Percentiles rank a stretch among this genome's conserved stretches.
Conservation (phyloP, 2,888 invertebrate species). For the Ophion obscuratus region DNA sequence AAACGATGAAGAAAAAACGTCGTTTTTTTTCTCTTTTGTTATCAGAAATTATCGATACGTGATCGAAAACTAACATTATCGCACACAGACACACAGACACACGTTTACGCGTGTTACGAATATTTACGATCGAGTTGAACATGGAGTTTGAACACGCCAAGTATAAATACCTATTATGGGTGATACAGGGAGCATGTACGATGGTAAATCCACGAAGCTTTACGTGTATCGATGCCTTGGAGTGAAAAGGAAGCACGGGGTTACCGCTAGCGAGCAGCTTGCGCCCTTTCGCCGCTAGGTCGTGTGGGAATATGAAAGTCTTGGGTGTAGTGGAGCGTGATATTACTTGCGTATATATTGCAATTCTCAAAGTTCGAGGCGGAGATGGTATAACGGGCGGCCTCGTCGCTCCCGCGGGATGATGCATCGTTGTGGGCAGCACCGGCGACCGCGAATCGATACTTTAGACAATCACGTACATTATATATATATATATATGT, state of each 20-base stretch:
- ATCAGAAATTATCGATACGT: constrained; percentile 41
- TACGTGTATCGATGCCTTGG: constrained; percentile 1
- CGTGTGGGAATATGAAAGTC: background rate
- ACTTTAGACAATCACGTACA: background rate
- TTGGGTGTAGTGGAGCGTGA: constrained; percentile 20
- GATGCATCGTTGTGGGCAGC: constrained; percentile 64
- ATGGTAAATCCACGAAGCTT: constrained; percentile 31
- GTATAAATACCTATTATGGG: constrained; percentile 59
- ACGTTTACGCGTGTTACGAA: constrained; percentile 36
- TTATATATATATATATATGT: constrained; percentile 14
- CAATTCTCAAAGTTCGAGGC: constrained; percentile 54
- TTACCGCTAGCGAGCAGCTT: background rate
- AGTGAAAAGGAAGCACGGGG: background rate
- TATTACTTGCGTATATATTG: constrained; percentile 47
- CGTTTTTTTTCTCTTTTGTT: constrained; percentile 19
- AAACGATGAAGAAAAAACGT: constrained; percentile 20
- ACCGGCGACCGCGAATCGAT: constrained; percentile 49
- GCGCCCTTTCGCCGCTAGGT: background rate
- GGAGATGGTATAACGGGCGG: constrained; percentile 47
- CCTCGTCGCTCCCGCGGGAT: constrained; percentile 66
- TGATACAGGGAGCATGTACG: constrained; percentile 27
- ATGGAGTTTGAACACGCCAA: constrained; percentile 40
- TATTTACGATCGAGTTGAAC: constrained; percentile 54
- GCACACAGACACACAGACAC: constrained; percentile 4
- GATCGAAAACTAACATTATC: constrained; percentile 25